A percentile compares a stretch with the other conserved stretches of the same genome.
phyloP scores from a whole-genome alignment of 2,888 invertebrate species.

The Philereme transversata region DNA sequence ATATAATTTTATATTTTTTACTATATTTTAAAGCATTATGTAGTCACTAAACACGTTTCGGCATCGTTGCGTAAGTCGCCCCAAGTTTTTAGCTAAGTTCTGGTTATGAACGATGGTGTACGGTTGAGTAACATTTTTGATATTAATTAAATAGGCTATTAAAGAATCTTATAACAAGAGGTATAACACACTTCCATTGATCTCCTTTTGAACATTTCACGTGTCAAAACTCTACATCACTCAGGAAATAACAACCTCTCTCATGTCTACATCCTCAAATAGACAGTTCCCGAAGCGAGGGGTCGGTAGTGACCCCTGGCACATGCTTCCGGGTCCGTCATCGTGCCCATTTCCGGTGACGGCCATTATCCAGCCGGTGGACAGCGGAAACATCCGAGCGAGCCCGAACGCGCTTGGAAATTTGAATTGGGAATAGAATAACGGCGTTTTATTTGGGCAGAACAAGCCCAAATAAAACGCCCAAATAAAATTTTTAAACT shows the following conservation, averaged over 20 bases:
- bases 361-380: slow-evolving; percentile 61
- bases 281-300: slow-evolving; percentile 17
- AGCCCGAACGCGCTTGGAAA: slow-evolving; percentile 60
- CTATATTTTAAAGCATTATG: no score
- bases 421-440: slow-evolving; percentile 52
- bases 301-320: slow-evolving; percentile 36
- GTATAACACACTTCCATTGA: background rate
- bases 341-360: slow-evolving; percentile 65
- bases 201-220: slow-evolving; percentile 11
- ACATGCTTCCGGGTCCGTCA: slow-evolving; percentile 63
- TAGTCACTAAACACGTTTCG: no score
- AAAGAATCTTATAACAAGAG: no score
- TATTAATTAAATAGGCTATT: no score
- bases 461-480: no score
- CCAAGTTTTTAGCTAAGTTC: no score
- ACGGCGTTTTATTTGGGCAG: slow-evolving; percentile 18
- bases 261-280: slow-evolving; percentile 12
- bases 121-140: no score
- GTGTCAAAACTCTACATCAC: slow-evolving; percentile 8
- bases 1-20: no score
- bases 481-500: slow-evolving; percentile 22
- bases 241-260: slow-evolving; percentile 26
- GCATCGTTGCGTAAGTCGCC: no score
- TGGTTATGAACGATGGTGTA: no score
- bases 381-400: slow-evolving; percentile 65